Evolutionary conservation across 2,888 invertebrate genomes (phyloP).

Genomic region (Flexamia atlantica): DNA sequence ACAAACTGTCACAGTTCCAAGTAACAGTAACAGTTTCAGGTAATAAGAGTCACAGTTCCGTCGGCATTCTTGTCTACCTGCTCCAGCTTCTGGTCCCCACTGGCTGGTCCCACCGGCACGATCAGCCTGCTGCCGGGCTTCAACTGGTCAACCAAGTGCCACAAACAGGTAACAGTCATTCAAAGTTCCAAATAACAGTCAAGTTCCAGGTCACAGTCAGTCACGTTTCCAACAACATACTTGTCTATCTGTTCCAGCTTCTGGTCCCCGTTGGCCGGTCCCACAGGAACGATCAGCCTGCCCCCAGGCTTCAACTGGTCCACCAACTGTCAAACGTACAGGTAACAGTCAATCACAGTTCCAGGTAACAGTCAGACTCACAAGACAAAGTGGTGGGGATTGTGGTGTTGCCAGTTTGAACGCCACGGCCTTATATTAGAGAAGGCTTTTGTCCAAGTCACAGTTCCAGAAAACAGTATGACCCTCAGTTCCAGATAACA

Average conservation of each 20-base stretch:
- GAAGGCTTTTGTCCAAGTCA: no score
- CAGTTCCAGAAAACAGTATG: no score
- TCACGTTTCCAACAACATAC: slow-evolving; percentile 85
- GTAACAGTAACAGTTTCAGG: not conserved
- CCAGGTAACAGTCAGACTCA: no score
- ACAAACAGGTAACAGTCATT: not conserved
- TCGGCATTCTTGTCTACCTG: slow-evolving; percentile 87
- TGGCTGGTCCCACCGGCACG: slow-evolving; percentile 93
- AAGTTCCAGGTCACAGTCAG: slow-evolving; percentile 79
- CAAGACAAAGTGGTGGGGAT: no score
- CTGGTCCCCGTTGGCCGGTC: slow-evolving; percentile 91
- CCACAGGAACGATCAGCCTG: slow-evolving; percentile 93
- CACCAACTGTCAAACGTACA: no score
- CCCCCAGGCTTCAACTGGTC: slow-evolving; percentile 83
- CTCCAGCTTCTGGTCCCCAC: slow-evolving; percentile 91
- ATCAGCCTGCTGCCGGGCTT: slow-evolving; percentile 78
- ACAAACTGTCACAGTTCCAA: slow-evolving; percentile 81
- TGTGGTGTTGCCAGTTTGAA: no score
- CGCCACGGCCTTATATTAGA: no score
- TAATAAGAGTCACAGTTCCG: not conserved
- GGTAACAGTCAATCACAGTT: no score
- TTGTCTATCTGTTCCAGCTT: slow-evolving; percentile 95
- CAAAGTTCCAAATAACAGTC: not conserved
- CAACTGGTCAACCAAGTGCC: not conserved
- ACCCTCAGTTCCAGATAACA: no score